A percentile compares a stretch with the other conserved stretches of the same genome.
Evolutionary conservation across 2,113 vertebrate species (phyloP).

Genomic region (Stictonetta naevosa): DNA sequence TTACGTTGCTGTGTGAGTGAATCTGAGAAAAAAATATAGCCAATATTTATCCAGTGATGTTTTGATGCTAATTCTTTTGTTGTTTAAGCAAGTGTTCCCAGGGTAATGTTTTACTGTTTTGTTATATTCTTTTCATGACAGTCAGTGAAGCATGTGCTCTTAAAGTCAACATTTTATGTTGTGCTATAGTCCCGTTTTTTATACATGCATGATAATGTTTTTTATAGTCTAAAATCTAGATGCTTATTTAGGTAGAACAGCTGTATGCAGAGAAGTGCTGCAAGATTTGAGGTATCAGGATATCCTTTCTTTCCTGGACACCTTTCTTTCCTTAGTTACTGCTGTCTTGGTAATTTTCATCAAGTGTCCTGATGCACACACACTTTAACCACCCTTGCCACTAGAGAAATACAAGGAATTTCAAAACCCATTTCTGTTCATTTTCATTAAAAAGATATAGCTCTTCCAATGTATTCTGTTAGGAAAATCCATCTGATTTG

Average conservation of each 20-base stretch:
- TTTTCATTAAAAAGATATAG: background rate
- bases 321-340: background rate
- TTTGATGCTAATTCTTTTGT: background rate
- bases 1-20: conserved; percentile 6
- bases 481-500: background rate
- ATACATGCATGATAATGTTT: background rate
- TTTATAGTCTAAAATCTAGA: background rate
- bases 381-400: background rate
- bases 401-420: background rate
- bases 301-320: background rate
- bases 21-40: background rate
- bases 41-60: background rate
- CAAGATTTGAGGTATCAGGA: rapidly evolving
- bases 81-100: conserved; percentile 37
- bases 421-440: background rate
- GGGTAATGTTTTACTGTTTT: conserved; percentile 8
- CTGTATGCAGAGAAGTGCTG: background rate
- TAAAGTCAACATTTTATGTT: background rate
- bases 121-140: background rate
- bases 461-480: background rate
- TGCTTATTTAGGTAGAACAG: background rate
- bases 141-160: background rate
- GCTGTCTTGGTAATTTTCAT: background rate
- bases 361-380: background rate
- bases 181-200: background rate